Percentiles rank a stretch among this genome's conserved stretches.
Evolutionary conservation across 2,888 invertebrate species (phyloP).

Genomic region (Cerceris rybyensis): DNA sequence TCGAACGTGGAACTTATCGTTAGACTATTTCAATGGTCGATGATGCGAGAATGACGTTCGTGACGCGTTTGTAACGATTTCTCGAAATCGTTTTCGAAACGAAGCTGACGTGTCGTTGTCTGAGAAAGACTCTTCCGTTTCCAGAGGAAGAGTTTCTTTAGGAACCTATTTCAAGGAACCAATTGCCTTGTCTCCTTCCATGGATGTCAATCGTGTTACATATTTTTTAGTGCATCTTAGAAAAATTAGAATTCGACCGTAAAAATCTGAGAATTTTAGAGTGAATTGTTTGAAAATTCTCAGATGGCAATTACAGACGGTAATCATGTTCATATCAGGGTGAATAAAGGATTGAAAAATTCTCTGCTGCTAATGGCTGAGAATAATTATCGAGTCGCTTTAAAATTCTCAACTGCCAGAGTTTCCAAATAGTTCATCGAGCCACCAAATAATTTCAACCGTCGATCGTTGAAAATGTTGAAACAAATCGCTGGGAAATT

Average conservation of each 20-base stretch:
- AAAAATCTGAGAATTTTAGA: not conserved
- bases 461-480: no score
- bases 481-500: no score
- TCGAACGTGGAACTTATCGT: constrained; percentile 16
- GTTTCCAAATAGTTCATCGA: no score
- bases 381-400: no score
- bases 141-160: constrained; percentile 36
- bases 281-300: no score
- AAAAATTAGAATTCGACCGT: no score
- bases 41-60: constrained; percentile 34
- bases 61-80: constrained; percentile 37
- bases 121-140: constrained; percentile 1
- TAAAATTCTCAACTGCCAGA: no score
- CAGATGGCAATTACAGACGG: no score
- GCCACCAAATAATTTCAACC: no score
- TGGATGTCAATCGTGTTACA: constrained; percentile 53
- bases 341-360: no score
- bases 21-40: constrained; percentile 28
- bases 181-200: constrained; percentile 55
- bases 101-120: constrained; percentile 35
- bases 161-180: constrained; percentile 52
- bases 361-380: no score
- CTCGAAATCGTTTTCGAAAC: constrained; percentile 53
- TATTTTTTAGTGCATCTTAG: constrained; percentile 44
- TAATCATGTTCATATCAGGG: no score